phyloP scores from a whole-genome alignment of 2,113 vertebrate genomes.

The Poeciliopsis turrubarensis region DNA sequence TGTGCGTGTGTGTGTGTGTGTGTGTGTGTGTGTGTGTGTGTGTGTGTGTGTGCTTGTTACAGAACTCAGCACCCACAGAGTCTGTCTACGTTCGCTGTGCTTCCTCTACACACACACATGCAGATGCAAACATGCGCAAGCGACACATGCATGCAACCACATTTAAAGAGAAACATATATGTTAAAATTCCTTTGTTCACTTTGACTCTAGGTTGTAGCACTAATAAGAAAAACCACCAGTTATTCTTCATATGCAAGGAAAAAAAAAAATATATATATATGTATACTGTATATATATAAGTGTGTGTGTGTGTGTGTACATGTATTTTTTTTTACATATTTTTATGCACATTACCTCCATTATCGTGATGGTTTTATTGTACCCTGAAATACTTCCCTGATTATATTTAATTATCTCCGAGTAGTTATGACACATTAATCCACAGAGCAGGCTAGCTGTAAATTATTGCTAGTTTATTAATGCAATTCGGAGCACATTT shows the following conservation, averaged over 20 bases:
- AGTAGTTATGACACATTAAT: slow-evolving; percentile 63
- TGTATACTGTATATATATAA: background rate
- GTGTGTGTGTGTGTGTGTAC: background rate
- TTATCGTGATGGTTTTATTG: slow-evolving; percentile 66
- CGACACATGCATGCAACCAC: slow-evolving; percentile 53
- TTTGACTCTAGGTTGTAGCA: slow-evolving; percentile 27
- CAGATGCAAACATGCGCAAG: slow-evolving; percentile 53
- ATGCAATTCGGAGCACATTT: slow-evolving; percentile 67
- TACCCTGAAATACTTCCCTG: slow-evolving; percentile 55
- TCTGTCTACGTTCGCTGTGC: slow-evolving; percentile 64
- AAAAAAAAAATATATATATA: too few species aligned
- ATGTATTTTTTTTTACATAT: background rate
- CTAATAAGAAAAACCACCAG: slow-evolving; percentile 23
- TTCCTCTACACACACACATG: slow-evolving; percentile 62
- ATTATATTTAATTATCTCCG: slow-evolving; percentile 66
- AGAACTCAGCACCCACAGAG: slow-evolving; percentile 46
- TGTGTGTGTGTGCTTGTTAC: slow-evolving; percentile 39
- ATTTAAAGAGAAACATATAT: slow-evolving; percentile 35
- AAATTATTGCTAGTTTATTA: slow-evolving; percentile 72
- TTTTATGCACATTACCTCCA: slow-evolving; percentile 50
- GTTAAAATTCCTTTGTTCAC: slow-evolving; percentile 8
- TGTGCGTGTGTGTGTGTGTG: slow-evolving; percentile 9
- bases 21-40: slow-evolving; percentile 38
- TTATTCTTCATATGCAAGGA: slow-evolving; percentile 19
- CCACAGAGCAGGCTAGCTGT: slow-evolving; percentile 36